Evolutionary conservation across 2,113 vertebrate species (phyloP), one percentile per base, ranked within the genome.

Genomic region (Coryphaenoides rupestris): DNA sequence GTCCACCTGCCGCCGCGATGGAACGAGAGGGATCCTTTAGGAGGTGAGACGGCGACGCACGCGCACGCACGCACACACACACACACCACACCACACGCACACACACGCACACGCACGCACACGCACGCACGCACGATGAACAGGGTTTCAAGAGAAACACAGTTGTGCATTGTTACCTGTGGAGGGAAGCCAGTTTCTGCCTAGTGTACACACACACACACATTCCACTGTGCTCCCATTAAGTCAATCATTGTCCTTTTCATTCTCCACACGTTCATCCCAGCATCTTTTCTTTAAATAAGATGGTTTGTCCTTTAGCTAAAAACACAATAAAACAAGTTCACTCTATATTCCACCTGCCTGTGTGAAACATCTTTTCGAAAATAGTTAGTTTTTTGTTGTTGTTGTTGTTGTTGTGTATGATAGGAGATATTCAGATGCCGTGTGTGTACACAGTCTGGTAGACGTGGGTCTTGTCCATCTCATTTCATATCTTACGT

Each of bases 21-120:
- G 88, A 89, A 21, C 72, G 84, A 64, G 85, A 88, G 68, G 84
- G 87, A 45, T 88, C 87, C 2, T 76, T 90, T 4, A 84, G 86
- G 75, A 89, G 80, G 87, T 90, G 75, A 78, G 55, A 58, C 57
- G 58, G 52, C 65, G 59, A 58, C 57, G 50, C 53, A 50, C 60
- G 23, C 50, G 46, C 62, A 40, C 49, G 55, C 7, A 60, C 62
- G 21, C 65, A 21, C 22, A 21, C 53, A 55, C 53, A 17, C 16
- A 45, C 62, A 21, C 28, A 19, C 16, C 60, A 24, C 45, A 49
- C 21, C 45, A 24, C 21, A 53, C 23, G 19, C 23, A 13, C 60
- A 52, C 6, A n/a, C 40, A 61, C 6, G 9, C 45, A 46, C 12
- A 19, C 28, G 45, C 68, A 47, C 23, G 17, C 15, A 40, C 5